Evolutionary conservation across 2,113 vertebrate species (phyloP), one percentile per base, ranked within the genome.

Genomic region (Cephalopterus ornatus): DNA sequence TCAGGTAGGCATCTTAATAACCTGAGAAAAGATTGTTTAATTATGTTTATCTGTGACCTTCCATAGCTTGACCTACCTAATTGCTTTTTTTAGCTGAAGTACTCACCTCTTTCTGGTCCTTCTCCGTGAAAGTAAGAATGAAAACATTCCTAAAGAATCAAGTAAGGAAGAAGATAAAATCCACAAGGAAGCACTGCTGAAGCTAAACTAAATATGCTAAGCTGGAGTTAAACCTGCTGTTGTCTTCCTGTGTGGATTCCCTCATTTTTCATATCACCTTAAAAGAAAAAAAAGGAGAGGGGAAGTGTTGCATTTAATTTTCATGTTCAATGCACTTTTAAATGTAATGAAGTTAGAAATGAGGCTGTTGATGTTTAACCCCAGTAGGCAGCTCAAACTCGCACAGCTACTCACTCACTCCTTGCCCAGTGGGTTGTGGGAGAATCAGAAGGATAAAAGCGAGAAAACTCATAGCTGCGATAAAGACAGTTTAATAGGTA

Each of bases 21-120:
- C 37, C 62, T 90, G 37, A 61, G 66, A 92, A 88, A 32, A 78
- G 53, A 58, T 37, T 67, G 66, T 61, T 89, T 85, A 65, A 75
- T 76, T 79, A 23, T 92, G 79, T 85, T 82, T 88, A 44, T 82
- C 67, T 88, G 37, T 90, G 71, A 95, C 58, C 22, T 88, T 92
- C 77, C 41, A 14, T 67, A 76, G 19, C n/a, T 58, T 22, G 4
- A 47, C 41, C 41, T 83, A 63, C 17, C 67, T 90, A 81, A 72
- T 66, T 44, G 20, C 37, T 76, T 85, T 49, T 73, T 85, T 68
- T 70, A 92, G 62, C 35, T 92, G 13, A 90, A 88, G 32, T 85
- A 67, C 44, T 88, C 49, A 28, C 46, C 71, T 85, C 28, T 76
- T 87, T 81, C 22, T 79, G 20, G 23, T 88, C 68, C 27, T 95